Base-by-base conservation (phyloP, 1,140 invertebrate species). In the Cydia pomonella region DNA sequence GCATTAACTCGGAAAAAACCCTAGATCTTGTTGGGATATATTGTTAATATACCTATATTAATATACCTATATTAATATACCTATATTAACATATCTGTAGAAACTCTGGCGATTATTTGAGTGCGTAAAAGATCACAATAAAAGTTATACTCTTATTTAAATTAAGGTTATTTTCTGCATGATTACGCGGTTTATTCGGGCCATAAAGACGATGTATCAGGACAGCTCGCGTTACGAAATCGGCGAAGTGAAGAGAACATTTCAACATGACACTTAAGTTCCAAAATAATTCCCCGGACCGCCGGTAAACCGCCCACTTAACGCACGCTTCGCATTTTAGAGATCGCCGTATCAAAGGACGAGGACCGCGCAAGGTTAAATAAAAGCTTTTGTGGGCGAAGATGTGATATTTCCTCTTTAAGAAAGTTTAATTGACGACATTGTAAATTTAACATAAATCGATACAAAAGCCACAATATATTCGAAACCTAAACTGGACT, bases 201-300 rank as follows among this genome's bases (percentile, higher is more conserved):
- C 53, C 50, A 18, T 72, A 76, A 81, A 81, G 66, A 33, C 77
- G 79, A 88, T 86, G 81, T 79, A 87, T 88, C 87, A 85, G 82
- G 81, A 85, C 86, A 84, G 80, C 72, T 74, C 74, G 41, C 73
- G 76, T 89, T 88, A 81, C 84, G 83, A 80, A 89, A 80, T 77
- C 73, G 76, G 74, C 77, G 80, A 76, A 79, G 64, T 69, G 64
- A 69, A 69, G 64, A 83, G 81, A 84, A 69, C 77, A 82, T 87
- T 88, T 90, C 86, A 85, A 86, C 84, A 89, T 79, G 73, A 77
- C 83, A 84, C 77, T 90, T 87, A 89, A 91, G 78, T 83, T 79
- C 84, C 80, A 86, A 90, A 90, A 90, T 89, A 85, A 90, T 88
- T 82, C 79, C 80, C 74, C 73, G n/a, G 73, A 47, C 69, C 72